Conservation (phyloP, 2,797 vertebrate species). For the Macroramphosus scolopax region DNA sequence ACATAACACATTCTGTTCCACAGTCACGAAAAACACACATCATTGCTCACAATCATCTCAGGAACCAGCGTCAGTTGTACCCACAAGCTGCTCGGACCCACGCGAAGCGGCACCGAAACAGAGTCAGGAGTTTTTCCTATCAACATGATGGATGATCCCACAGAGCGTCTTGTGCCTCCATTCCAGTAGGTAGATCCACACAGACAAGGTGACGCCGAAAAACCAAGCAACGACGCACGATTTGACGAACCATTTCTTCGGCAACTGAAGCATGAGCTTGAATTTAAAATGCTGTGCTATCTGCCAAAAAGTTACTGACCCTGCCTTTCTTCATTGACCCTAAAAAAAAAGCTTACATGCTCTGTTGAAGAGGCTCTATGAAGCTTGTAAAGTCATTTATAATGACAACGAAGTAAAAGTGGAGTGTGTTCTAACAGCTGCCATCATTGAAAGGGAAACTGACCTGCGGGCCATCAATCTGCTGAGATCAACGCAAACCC, state of each 20-base stretch:
- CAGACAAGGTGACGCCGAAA: constrained; percentile 83
- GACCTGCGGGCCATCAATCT: constrained; percentile 41
- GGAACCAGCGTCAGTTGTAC: constrained; percentile 26
- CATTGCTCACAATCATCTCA: constrained; percentile 43
- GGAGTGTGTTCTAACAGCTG: constrained; percentile 34
- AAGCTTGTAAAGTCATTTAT: constrained; percentile 49
- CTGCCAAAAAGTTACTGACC: constrained; percentile 50
- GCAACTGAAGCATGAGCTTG: constrained; percentile 22
- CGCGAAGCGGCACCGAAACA: constrained; percentile 87
- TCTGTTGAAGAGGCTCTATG: constrained; percentile 49
- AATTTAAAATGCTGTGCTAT: constrained; percentile 32
- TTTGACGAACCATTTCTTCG: constrained; percentile 41
- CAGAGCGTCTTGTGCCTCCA: constrained; percentile 80
- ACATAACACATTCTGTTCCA: constrained; percentile 46
- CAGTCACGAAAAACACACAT: constrained; percentile 44
- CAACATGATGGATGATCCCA: constrained; percentile 87
- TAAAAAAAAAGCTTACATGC: constrained; percentile 58
- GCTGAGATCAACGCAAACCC: constrained; percentile 33
- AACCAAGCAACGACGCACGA: constrained; percentile 30
- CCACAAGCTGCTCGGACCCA: constrained; percentile 65
- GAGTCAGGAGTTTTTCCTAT: constrained; percentile 72
- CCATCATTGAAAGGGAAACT: constrained; percentile 30
- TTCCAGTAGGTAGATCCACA: constrained; percentile 90
- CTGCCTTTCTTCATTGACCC: constrained; percentile 35
- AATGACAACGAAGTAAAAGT: constrained; percentile 50